Evolutionary conservation across 2,113 vertebrate species (phyloP), one percentile per base, ranked within the genome.

Genomic region (Lasiurus cinereus): DNA sequence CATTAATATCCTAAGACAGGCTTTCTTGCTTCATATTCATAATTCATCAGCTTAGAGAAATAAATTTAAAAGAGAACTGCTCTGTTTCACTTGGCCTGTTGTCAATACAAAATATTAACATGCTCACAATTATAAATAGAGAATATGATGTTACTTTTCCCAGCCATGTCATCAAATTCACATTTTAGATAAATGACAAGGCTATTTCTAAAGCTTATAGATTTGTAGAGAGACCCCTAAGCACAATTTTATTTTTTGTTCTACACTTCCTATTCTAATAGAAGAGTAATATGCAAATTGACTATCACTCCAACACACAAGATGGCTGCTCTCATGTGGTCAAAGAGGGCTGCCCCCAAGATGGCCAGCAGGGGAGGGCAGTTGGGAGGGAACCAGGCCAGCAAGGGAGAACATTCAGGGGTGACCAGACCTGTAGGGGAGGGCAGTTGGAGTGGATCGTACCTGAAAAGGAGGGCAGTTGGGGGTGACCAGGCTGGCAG

Each of bases 11-110:
- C 31, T 59, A 64, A 85, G 50, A 52, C 27, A 33, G n/a, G 8
- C 18, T 8, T 8, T 19, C 27, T 73, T 43, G 18, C 48, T 92
- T 78, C 48, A 36, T 54, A 70, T 77, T 88, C 94, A 88, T 95
- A 96, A 95, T 83, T 90, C 43, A 93, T 94, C 88, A 66, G 64
- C 39, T 74, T 64, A 21, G 4, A 18, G 29, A 82, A 83, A 72
- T 36, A 18, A 97, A 88, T 74, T n/a, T 27, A 74, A 83, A 90
- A 33, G 33, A 27, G 16, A 93, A 70, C 15, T 52, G 50, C 15
- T 93, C 39, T 36, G 29, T 88, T 94, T 87, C 77, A 48, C 46
- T 91, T n/a, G 83, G 8, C 8, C 21, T 76, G 88, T 84, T 54
- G 29, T 82, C 78, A 83, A 29, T 74, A 64, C 24, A 54, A 91